Evolutionary conservation across 2,888 invertebrate genomes (phyloP), one percentile per base, ranked within the genome.

Genomic region (Dryadula phaetusa): DNA sequence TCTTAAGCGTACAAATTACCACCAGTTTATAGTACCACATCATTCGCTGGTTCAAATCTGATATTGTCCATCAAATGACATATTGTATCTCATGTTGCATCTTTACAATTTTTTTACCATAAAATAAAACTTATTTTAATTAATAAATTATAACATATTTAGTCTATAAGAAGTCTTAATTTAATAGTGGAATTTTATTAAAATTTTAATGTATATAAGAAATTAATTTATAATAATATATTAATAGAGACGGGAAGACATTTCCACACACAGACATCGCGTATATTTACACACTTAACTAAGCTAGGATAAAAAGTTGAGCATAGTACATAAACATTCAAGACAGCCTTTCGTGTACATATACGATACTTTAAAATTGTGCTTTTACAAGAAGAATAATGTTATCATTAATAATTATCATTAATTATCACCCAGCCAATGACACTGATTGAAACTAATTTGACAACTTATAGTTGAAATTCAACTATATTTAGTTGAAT

Each of bases 341-440:
- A 76, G 80, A 85, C 83, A 86, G 83, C 84, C 83, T 85, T 85
- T 73, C 58, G 74, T 78, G 79, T 81, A 80, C 78, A 80, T 82
- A 3, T 52, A 52, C 4, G 28, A 28, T 52, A 77, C 74, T 79
- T 77, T 77, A 79, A 81, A 82, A 81, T 83, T 82, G 87, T 87
- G 86, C 85, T 80, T 72, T 70, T 72, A 73, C 56, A 40, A 70
- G 75, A 74, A 37, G 64, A 64, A 52, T 47, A 46, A 46, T 42
- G 12, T 18, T 52, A 53, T 44, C 42, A 52, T 62, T 8, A 18
- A 20, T 25, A 20, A 44, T 60, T 37, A 37, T 12, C 12, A 37
- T 37, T 37, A 37, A 37, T 37, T 12, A 60, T 28, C 44, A 25
- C 16, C 28, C 76, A 75, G 72, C 74, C 73, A 73, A 76, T 74